Evolutionary conservation across 2,888 invertebrate genomes (phyloP), one percentile per base, ranked within the genome.

Genomic region (Papilio elwesi): DNA sequence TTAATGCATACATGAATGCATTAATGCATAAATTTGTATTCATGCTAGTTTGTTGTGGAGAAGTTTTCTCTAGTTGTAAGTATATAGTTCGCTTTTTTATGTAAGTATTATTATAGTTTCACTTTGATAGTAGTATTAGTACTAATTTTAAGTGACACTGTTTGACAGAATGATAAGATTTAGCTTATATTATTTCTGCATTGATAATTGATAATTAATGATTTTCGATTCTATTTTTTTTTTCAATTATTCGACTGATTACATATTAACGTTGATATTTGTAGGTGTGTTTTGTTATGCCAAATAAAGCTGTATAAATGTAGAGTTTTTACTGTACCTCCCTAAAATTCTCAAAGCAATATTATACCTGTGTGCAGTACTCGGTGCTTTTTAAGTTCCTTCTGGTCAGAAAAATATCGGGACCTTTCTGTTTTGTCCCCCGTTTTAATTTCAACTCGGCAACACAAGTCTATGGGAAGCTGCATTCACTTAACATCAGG

Each of bases 171-270:
- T 43, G 43, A 36, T 59, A 59, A 59, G 57, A 38, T 59, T 59
- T 13, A 59, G 8, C 36, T 26, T 57, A 57, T 36, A 59, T 55
- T 3, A 11, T 15, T 26, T 59, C n/a, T 43, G 10, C n/a, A 43
- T 62, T 43, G 3, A 62, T 43, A 43, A 62, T 57, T 7, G 38
- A 57, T n/a, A 62, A n/a, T 59, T 38, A 59, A 59, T 62, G 9
- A n/a, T 8, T 59, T 62, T 62, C 59, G 43, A 43, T 43, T 62
- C 43, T 0, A 15, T 62, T 43, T 62, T 49, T 49, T 59, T 62
- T 62, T 15, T 62, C 43, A 43, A 62, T 62, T 62, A 62, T 62
- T 62, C 59, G 59, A 62, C 59, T 62, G 59, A 62, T 15, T 62
- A 62, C 59, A 62, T 62, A 15, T 43, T 62, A 62, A 43, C 6